Conservation (phyloP, 2,113 vertebrate genomes). For the Seriola rivoliana region DNA sequence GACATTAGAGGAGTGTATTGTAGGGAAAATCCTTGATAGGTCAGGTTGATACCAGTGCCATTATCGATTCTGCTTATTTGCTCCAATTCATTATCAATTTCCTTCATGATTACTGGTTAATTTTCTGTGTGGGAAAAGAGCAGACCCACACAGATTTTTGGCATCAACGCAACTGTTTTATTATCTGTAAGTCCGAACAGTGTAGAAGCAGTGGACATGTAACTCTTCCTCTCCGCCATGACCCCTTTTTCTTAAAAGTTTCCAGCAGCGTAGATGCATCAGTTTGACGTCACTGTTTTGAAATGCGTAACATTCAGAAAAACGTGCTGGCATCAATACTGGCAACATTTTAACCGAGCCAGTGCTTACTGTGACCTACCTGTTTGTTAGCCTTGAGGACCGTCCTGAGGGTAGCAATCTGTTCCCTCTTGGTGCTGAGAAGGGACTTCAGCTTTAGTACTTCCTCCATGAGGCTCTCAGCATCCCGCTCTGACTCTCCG, state of each 20-base stretch:
- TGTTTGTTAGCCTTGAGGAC: constrained; percentile 92
- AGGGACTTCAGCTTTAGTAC: constrained; percentile 89
- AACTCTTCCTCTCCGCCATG: no score
- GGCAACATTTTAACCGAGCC: not conserved
- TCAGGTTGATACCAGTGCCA: not conserved
- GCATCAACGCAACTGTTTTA: no score
- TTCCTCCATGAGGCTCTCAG: constrained; percentile 87
- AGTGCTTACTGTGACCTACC: constrained; percentile 67
- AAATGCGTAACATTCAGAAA: no score
- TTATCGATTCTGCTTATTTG: no score
- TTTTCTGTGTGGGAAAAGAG: no score
- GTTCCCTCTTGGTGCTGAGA: constrained; percentile 90
- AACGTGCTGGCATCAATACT: no score
- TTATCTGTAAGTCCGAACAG: no score
- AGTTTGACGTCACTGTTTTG: not conserved
- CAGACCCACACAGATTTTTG: no score
- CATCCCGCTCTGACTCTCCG: constrained; percentile 83
- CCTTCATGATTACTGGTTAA: no score
- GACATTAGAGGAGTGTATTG: not conserved
- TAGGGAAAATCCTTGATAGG: not conserved
- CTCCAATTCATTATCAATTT: no score
- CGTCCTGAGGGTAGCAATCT: constrained; percentile 90
- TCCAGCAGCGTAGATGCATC: not conserved
- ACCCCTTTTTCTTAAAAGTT: not conserved
- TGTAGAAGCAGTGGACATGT: no score